Conservation (phyloP, 2,888 invertebrate genomes). For the Philereme transversata region DNA sequence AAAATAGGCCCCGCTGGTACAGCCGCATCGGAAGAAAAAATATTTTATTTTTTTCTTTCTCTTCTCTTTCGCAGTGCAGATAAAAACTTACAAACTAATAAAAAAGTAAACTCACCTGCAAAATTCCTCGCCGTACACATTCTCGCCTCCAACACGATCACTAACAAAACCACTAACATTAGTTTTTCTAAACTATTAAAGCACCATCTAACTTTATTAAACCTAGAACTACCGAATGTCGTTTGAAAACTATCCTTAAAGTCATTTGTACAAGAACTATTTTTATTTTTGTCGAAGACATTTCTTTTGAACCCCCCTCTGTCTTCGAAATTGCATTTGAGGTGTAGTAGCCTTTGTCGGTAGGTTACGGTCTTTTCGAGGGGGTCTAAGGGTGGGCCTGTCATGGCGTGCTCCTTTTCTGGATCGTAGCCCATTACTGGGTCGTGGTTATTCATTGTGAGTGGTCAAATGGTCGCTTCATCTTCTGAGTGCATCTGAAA, state of each 20-base stretch:
- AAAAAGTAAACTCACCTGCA: constrained; percentile 63
- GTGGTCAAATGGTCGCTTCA: constrained; percentile 68
- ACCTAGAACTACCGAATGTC: constrained; percentile 53
- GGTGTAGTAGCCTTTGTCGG: constrained; percentile 63
- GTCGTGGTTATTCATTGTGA: constrained; percentile 45
- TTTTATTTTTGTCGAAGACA: constrained; percentile 49
- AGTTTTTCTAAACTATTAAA: constrained; percentile 71
- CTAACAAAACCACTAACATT: constrained; percentile 69
- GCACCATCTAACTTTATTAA: constrained; percentile 65
- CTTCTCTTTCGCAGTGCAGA: constrained; percentile 21
- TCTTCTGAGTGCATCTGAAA: constrained; percentile 76
- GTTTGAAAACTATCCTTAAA: constrained; percentile 58
- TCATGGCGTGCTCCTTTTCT: constrained; percentile 23
- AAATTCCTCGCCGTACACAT: constrained; percentile 68
- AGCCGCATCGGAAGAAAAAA: too few relatives aligned
- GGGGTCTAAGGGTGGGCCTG: constrained; percentile 52
- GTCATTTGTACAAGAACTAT: constrained; percentile 61
- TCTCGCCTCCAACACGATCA: constrained; percentile 61
- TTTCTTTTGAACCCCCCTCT: constrained; percentile 63
- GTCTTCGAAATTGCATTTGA: constrained; percentile 72
- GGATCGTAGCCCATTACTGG: constrained; percentile 45
- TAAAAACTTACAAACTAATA: constrained; percentile 28
- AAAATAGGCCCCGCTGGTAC: too few relatives aligned
- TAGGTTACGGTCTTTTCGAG: constrained; percentile 65
- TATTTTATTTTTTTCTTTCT: too few relatives aligned